These are phyloP conservation scores for Aulostomus chinensis DNA, from an alignment of 2,797 vertebrate species.

Conservation along the genomic window DNA sequence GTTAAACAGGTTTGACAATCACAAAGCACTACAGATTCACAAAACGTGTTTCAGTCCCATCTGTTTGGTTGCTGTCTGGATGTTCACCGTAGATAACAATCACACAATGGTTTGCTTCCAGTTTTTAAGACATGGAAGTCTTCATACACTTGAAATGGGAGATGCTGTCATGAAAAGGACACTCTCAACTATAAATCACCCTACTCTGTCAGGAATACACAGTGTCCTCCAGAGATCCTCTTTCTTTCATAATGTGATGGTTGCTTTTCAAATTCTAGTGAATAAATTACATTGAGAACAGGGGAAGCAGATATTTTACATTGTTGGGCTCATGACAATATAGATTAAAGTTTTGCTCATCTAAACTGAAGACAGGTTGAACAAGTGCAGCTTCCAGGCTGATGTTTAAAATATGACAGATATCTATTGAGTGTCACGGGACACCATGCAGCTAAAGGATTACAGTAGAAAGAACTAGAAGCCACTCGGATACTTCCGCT, in stretches of 20 bases:
- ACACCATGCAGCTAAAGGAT: no score
- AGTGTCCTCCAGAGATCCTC: slow-evolving; percentile 1
- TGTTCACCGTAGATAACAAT: slow-evolving; percentile 25
- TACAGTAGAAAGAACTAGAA: no score
- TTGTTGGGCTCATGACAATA: not conserved
- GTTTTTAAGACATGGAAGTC: slow-evolving; percentile 10
- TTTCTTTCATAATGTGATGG: slow-evolving; percentile 22
- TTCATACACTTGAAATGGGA: slow-evolving; percentile 17
- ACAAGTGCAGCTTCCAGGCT: slow-evolving; percentile 1
- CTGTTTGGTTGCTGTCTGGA: slow-evolving; percentile 11
- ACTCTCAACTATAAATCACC: slow-evolving; percentile 26
- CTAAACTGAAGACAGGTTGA: not conserved
- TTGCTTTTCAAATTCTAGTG: slow-evolving; percentile 23
- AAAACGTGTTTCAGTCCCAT: slow-evolving; percentile 31
- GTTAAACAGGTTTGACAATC: slow-evolving; percentile 23
- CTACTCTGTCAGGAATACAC: not conserved
- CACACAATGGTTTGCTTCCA: slow-evolving; percentile 14
- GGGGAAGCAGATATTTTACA: slow-evolving; percentile 13
- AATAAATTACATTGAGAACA: slow-evolving; percentile 27
- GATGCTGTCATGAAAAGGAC: slow-evolving; percentile 5
- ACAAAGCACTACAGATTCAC: slow-evolving; percentile 25
- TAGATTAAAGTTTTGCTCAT: slow-evolving; percentile 16
- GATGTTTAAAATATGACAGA: not conserved
- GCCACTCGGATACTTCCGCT: not conserved
- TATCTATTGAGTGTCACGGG: slow-evolving; percentile 1